Conservation (phyloP, 2,113 vertebrate species). For the Morone chrysops region DNA sequence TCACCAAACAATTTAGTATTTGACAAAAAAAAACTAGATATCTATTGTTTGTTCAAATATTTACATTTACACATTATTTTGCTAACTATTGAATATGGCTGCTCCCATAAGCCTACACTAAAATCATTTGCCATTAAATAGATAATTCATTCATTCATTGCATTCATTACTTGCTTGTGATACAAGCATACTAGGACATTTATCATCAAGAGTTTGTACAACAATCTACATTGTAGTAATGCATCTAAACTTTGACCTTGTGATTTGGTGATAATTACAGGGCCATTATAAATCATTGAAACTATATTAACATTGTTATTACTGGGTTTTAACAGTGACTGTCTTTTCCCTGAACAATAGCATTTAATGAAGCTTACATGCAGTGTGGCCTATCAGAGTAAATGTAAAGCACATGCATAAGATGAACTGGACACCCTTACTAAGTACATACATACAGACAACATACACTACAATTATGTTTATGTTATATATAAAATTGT, state of each 20-base stretch:
- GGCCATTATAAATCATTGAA: neutral
- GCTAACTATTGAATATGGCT: neutral
- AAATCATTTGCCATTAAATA: neutral
- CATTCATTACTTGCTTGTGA: neutral
- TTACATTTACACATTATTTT: neutral
- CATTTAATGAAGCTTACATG: neutral
- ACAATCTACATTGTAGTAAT: neutral
- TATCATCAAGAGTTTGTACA: neutral
- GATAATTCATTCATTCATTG: too few species aligned
- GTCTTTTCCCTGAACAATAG: neutral
- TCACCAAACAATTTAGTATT: neutral
- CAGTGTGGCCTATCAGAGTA: neutral
- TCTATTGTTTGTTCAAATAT: neutral
- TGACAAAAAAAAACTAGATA: neutral
- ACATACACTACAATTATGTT: neutral
- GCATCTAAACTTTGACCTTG: constrained; percentile 1
- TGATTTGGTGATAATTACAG: neutral
- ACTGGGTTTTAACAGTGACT: neutral
- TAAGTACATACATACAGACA: too few species aligned
- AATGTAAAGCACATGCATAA: neutral
- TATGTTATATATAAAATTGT: neutral
- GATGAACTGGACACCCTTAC: neutral
- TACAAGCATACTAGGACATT: neutral
- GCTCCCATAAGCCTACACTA: neutral
- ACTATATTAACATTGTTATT: neutral